Percentiles rank a stretch among this genome's conserved stretches.
These are phyloP conservation scores for Sandelia bainsii DNA, from an alignment of 2,797 vertebrate species.

Conservation along the genomic window DNA sequence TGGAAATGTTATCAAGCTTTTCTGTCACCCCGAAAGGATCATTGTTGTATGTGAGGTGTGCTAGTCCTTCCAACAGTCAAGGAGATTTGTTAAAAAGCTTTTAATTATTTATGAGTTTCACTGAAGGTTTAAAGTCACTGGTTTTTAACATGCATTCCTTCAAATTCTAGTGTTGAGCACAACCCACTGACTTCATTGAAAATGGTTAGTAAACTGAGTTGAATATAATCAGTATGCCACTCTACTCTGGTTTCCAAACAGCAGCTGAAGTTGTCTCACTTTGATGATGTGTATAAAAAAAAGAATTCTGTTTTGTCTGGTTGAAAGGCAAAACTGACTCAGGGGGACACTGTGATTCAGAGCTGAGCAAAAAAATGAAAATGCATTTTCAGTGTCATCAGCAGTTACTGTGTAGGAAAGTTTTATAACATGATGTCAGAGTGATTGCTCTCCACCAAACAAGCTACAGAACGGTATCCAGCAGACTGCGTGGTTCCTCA, in stretches of 20 bases:
- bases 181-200: background rate
- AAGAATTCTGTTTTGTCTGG: constrained; percentile 4
- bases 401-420: background rate
- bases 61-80: background rate
- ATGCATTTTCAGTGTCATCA: constrained; percentile 20
- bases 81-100: constrained; percentile 14
- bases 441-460: background rate
- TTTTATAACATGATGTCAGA: constrained; percentile 1
- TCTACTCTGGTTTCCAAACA: constrained; percentile 17
- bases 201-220: constrained; percentile 1
- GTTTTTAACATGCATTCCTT: constrained; percentile 4
- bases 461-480: constrained; percentile 9
- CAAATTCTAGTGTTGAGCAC: constrained; percentile 3
- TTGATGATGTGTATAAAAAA: constrained; percentile 27
- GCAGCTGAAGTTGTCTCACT: background rate
- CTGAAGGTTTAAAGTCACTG: background rate
- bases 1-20: constrained; percentile 9
- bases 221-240: constrained; percentile 16
- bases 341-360: constrained; percentile 18
- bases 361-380: constrained; percentile 15
- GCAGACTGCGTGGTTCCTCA: constrained; percentile 11
- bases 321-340: constrained; percentile 36
- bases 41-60: background rate
- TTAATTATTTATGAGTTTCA: background rate
- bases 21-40: background rate